Percentiles rank a stretch among this genome's conserved stretches.
Evolutionary conservation across 2,113 vertebrate species (phyloP).

Genomic region (Hippocampus guttulatus): DNA sequence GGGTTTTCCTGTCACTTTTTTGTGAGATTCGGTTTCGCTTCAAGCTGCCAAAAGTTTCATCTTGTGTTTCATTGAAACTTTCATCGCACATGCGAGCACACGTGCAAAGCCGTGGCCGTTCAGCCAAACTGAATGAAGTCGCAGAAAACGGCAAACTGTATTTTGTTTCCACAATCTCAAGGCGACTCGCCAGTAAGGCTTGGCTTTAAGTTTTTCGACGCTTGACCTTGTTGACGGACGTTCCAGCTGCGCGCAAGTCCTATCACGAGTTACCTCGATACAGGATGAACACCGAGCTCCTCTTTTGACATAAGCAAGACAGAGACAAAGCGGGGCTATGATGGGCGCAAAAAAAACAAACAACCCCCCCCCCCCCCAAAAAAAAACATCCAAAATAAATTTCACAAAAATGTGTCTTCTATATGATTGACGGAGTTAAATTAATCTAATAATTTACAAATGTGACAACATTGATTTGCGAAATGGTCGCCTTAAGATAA

Average conservation of each 20-base stretch:
- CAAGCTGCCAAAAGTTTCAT: slow-evolving; percentile 18
- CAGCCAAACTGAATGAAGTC: not conserved
- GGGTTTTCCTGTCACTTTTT: slow-evolving; percentile 34
- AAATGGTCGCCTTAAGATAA: no score
- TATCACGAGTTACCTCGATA: no score
- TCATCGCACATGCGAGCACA: not conserved
- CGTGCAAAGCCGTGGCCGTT: not conserved
- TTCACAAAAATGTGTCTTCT: no score
- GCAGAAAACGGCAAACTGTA: not conserved
- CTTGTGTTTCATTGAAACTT: slow-evolving; percentile 23
- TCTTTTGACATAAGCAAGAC: slow-evolving; percentile 48
- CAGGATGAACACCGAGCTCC: slow-evolving; percentile 19
- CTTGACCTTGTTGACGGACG: slow-evolving; percentile 32
- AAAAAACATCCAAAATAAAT: no score
- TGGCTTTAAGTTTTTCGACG: slow-evolving; percentile 12
- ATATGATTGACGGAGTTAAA: no score
- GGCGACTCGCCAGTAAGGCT: not conserved
- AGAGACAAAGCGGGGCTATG: not conserved
- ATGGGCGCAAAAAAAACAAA: no score
- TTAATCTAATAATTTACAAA: no score
- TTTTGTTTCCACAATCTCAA: not conserved
- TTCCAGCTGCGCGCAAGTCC: slow-evolving; percentile 20
- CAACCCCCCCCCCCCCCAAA: no score
- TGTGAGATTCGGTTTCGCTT: slow-evolving; percentile 38
- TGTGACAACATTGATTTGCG: no score